Evolutionary conservation across 2,888 invertebrate genomes (phyloP).

Genomic region (Lochmaea crataegi): DNA sequence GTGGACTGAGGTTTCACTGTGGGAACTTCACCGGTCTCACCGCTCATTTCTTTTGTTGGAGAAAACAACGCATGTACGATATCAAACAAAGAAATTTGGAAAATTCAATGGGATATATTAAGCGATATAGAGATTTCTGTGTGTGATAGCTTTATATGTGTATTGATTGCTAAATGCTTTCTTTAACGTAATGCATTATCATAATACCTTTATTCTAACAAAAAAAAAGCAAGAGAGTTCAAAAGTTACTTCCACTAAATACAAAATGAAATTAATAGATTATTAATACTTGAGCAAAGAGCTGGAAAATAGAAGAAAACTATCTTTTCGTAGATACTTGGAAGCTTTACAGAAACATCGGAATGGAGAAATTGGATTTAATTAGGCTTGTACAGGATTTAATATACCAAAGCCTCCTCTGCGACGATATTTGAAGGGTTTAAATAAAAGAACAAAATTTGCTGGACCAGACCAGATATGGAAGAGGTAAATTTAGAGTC

Average conservation of each 20-base stretch:
- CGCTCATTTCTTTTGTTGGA: conserved; percentile 43
- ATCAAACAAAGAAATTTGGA: conserved; percentile 31
- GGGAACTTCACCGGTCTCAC: conserved; percentile 58
- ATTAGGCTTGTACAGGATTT: too few species aligned
- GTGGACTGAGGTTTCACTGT: conserved; percentile 59
- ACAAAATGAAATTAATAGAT: too few species aligned
- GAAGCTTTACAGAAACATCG: too few species aligned
- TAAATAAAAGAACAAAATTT: too few species aligned
- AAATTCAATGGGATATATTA: conserved; percentile 6
- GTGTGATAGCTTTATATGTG: background rate
- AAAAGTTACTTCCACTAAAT: background rate
- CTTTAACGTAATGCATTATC: background rate
- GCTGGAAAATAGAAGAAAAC: too few species aligned
- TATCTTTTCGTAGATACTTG: too few species aligned
- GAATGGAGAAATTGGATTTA: too few species aligned
- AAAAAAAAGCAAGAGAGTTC: background rate
- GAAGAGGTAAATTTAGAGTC: too few species aligned
- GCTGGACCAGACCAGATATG: too few species aligned
- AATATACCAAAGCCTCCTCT: too few species aligned
- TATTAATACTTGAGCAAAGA: too few species aligned
- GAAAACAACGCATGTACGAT: conserved; percentile 41
- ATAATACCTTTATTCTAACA: background rate
- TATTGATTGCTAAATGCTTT: background rate
- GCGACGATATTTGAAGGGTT: too few species aligned
- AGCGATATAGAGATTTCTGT: conserved; percentile 1